Evolutionary conservation across 2,113 vertebrate genomes (phyloP).

Genomic region (Poecile atricapillus): DNA sequence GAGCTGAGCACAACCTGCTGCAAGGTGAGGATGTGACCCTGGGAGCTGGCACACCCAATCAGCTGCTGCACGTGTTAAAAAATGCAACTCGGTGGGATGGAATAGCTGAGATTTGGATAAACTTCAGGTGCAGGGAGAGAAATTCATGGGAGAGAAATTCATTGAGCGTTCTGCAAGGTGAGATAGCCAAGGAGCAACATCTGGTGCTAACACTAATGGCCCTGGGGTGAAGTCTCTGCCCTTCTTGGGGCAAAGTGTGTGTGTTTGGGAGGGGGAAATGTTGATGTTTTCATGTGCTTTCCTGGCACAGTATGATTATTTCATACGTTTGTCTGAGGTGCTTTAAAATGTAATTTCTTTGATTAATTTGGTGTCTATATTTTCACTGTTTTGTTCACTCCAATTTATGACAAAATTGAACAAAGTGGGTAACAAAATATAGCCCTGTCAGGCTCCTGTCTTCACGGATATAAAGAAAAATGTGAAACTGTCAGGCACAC

Average conservation of each 20-base stretch:
- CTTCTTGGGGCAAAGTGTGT: not conserved
- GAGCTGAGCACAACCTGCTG: not conserved
- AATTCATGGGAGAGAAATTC: not conserved
- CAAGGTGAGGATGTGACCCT: rapidly evolving
- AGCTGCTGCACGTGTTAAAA: not conserved
- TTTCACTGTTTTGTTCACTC: slow-evolving; percentile 48
- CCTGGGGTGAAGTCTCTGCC: not conserved
- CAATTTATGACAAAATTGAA: slow-evolving; percentile 71
- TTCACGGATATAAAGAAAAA: slow-evolving; percentile 76
- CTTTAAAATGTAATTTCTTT: slow-evolving; percentile 62
- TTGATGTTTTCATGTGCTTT: not conserved
- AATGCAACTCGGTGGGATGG: not conserved
- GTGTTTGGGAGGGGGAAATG: not conserved
- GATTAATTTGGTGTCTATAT: slow-evolving; percentile 71
- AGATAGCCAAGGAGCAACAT: not conserved
- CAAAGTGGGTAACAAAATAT: slow-evolving; percentile 70
- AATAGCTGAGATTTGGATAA: not conserved
- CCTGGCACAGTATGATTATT: not conserved
- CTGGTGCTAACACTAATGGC: not conserved
- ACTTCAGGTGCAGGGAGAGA: not conserved
- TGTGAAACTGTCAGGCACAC: slow-evolving; percentile 70
- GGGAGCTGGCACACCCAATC: not conserved
- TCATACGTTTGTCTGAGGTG: slow-evolving; percentile 13
- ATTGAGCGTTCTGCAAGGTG: not conserved
- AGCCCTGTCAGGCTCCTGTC: slow-evolving; percentile 69